These are phyloP conservation scores for Holacanthus passer DNA, from an alignment of 2,113 vertebrate genomes.

Conservation along the genomic window DNA sequence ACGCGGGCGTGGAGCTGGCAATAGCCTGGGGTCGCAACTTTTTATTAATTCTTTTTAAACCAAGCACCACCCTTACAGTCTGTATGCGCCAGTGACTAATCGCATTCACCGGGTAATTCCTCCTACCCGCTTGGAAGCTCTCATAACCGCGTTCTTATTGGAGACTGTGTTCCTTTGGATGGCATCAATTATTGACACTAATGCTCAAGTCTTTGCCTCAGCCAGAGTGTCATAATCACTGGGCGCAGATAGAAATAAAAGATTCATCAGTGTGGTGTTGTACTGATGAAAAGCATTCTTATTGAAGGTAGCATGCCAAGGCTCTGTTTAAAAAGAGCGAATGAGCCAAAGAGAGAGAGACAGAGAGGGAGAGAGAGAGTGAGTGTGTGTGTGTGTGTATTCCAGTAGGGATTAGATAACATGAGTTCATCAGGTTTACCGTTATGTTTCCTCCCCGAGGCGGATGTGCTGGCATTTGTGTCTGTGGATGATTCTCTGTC, in stretches of 20 bases:
- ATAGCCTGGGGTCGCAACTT: conserved; percentile 13
- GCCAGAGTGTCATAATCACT: conserved; percentile 61
- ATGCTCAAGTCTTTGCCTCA: conserved; percentile 52
- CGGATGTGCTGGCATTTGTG: conserved; percentile 70
- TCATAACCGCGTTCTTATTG: conserved; percentile 37
- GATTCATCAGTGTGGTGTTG: conserved; percentile 57
- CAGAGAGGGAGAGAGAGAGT: conserved; percentile 5
- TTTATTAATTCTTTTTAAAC: conserved; percentile 1
- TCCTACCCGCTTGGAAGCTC: conserved; percentile 24
- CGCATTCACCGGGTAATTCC: conserved; percentile 12
- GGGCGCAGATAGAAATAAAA: conserved; percentile 57
- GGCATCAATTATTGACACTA: conserved; percentile 72
- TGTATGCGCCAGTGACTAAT: conserved; percentile 39
- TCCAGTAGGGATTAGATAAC: conserved; percentile 79
- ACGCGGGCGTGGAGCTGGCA: neutral
- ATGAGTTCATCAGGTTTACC: conserved; percentile 80
- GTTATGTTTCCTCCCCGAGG: conserved; percentile 72
- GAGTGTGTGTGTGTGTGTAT: conserved; percentile 37
- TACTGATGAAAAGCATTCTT: conserved; percentile 51
- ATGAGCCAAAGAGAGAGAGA: conserved; percentile 4
- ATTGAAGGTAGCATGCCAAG: conserved; percentile 41
- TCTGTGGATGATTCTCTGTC: conserved; percentile 47
- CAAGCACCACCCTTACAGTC: conserved; percentile 15
- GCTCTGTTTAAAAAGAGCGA: conserved; percentile 40
- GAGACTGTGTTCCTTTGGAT: conserved; percentile 47